Percentiles rank a stretch among this genome's conserved stretches.
phyloP scores from a whole-genome alignment of 2,797 vertebrate genomes.

The Eospalax fontanierii region DNA sequence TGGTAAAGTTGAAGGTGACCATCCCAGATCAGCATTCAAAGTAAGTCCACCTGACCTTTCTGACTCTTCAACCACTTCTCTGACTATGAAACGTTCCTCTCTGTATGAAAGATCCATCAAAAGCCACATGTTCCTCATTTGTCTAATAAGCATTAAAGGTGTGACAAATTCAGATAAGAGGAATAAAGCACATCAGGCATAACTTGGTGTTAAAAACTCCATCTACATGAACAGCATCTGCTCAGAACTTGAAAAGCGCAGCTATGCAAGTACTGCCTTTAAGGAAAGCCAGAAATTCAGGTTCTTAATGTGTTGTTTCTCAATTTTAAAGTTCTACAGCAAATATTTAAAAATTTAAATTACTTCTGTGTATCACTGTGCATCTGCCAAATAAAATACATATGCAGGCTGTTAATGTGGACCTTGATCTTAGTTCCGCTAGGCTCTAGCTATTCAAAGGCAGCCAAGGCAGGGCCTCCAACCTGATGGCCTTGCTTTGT shows the following conservation, averaged over 20 bases:
- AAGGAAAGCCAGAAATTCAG: conserved; percentile 7
- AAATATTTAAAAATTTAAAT: conserved; percentile 37
- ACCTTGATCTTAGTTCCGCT: background rate
- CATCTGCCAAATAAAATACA: conserved; percentile 5
- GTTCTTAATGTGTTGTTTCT: conserved; percentile 8
- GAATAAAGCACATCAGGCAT: background rate
- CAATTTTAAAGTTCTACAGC: background rate
- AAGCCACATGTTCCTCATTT: background rate
- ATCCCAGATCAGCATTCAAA: background rate
- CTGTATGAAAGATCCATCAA: background rate
- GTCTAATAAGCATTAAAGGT: background rate
- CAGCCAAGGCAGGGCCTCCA: background rate
- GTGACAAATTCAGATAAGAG: background rate
- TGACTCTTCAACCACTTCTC: background rate
- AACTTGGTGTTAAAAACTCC: background rate
- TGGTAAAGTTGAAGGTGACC: background rate
- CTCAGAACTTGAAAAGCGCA: background rate
- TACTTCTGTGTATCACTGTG: too few species aligned
- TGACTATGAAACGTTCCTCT: background rate
- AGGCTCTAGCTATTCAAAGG: background rate
- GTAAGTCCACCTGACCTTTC: too few species aligned
- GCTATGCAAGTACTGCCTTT: background rate
- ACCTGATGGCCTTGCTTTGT: background rate
- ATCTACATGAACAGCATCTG: background rate
- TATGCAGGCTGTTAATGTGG: background rate